phyloP scores from a whole-genome alignment of 2,888 invertebrate species.

The Nomada ruficornis region DNA sequence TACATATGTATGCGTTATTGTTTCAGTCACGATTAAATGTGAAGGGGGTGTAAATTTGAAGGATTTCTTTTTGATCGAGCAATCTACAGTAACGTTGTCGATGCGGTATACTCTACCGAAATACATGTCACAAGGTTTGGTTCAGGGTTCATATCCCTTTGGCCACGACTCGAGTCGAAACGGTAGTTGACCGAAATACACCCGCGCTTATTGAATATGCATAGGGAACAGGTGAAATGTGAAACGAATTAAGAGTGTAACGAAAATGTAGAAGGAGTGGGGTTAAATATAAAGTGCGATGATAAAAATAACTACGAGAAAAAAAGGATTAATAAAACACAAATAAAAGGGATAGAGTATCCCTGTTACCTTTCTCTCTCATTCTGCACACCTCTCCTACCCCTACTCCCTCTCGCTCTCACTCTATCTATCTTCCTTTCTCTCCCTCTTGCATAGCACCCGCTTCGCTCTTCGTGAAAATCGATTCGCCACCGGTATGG shows the following conservation, averaged over 20 bases:
- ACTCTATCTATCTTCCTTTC: neutral
- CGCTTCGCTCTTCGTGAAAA: constrained; percentile 62
- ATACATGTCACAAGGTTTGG: constrained; percentile 11
- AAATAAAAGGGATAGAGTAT: constrained; percentile 6
- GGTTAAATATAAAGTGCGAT: neutral
- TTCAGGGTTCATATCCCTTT: constrained; percentile 19
- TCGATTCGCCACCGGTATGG: constrained; percentile 70
- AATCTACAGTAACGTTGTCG: constrained; percentile 22
- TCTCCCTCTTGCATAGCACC: constrained; percentile 43
- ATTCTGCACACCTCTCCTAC: constrained; percentile 16
- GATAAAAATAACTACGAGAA: neutral
- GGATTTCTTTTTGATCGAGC: constrained; percentile 7
- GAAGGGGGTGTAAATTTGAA: neutral
- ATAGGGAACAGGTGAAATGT: neutral
- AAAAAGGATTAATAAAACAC: neutral
- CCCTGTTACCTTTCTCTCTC: constrained; percentile 36
- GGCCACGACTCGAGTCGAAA: neutral
- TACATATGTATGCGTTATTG: neutral
- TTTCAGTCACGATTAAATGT: neutral
- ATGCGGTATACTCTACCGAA: constrained; percentile 20
- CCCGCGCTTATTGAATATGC: constrained; percentile 17
- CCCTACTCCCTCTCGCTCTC: constrained; percentile 40
- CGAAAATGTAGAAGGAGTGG: neutral
- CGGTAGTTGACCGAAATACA: constrained; percentile 7
- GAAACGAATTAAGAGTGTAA: neutral